Percentiles rank a stretch among this genome's conserved stretches.
Evolutionary conservation across 2,888 invertebrate genomes (phyloP).

Genomic region (Tipula vernalis): DNA sequence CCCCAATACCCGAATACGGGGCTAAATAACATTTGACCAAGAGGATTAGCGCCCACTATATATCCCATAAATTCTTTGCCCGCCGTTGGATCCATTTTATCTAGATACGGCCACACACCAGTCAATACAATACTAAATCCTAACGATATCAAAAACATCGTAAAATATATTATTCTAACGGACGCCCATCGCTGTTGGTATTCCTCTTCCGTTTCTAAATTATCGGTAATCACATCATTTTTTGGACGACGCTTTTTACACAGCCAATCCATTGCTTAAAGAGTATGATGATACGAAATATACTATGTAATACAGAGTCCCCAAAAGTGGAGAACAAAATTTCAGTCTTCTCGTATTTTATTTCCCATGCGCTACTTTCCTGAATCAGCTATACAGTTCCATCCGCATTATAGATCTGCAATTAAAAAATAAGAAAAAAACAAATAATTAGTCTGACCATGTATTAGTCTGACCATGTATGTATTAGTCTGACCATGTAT

Average conservation of each 20-base stretch:
- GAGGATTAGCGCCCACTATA: slow-evolving; percentile 74
- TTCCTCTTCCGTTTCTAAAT: slow-evolving; percentile 54
- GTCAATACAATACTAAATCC: slow-evolving; percentile 80
- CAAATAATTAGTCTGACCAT: background rate
- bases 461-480: no score
- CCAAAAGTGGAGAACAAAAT: background rate
- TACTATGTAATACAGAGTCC: background rate
- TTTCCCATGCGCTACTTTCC: background rate
- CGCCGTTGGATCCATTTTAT: slow-evolving; percentile 68
- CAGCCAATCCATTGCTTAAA: background rate
- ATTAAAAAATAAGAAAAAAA: background rate
- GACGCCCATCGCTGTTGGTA: slow-evolving; percentile 63
- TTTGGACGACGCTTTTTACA: background rate
- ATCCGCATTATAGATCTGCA: background rate
- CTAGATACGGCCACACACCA: slow-evolving; percentile 79
- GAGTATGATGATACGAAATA: background rate
- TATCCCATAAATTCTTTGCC: slow-evolving; percentile 74
- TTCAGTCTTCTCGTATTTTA: background rate
- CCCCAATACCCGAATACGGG: slow-evolving; percentile 78
- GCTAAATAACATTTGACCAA: slow-evolving; percentile 77
- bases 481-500: background rate
- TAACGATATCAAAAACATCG: slow-evolving; percentile 79
- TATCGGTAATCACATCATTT: slow-evolving; percentile 26
- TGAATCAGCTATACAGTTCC: background rate
- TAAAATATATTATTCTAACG: slow-evolving; percentile 71